These are phyloP conservation scores for Heterochromis multidens DNA, from an alignment of 2,113 vertebrate genomes.

Conservation along the genomic window DNA sequence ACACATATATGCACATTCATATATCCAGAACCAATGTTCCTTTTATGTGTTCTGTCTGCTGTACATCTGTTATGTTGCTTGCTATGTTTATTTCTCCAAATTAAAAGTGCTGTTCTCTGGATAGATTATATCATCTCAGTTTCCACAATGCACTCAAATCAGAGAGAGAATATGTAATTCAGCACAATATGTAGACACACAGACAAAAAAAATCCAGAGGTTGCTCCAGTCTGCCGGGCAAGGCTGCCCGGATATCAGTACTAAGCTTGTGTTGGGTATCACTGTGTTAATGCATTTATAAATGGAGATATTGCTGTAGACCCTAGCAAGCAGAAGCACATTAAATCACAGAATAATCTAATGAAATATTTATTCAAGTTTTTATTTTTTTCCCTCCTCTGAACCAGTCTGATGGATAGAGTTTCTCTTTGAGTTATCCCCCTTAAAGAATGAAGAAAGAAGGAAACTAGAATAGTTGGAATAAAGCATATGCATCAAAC, in stretches of 20 bases:
- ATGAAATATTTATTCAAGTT: conserved; percentile 75
- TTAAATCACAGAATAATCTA: conserved; percentile 73
- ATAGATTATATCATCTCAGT: neutral
- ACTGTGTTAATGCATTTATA: conserved; percentile 73
- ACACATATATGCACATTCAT: neutral
- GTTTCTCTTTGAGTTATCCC: conserved; percentile 34
- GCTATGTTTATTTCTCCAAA: neutral
- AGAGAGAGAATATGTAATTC: conserved; percentile 26
- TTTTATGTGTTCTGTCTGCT: neutral
- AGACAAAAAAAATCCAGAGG: conserved; percentile 12
- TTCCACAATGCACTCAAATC: neutral
- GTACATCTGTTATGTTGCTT: neutral
- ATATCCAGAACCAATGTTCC: neutral
- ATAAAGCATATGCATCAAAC: neutral
- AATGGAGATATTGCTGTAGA: conserved; percentile 70
- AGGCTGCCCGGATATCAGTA: conserved; percentile 49
- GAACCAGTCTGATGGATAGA: conserved; percentile 43
- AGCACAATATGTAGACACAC: conserved; percentile 29
- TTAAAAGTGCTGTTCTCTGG: neutral
- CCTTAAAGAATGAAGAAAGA: conserved; percentile 5
- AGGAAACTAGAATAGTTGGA: neutral
- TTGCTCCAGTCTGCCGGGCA: conserved; percentile 24
- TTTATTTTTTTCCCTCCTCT: conserved; percentile 53
- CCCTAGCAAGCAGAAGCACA: conserved; percentile 58
- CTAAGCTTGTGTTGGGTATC: conserved; percentile 56